Evolutionary conservation across 2,888 invertebrate species (phyloP), one percentile per base, ranked within the genome.

Genomic region (Amiota mariae): DNA sequence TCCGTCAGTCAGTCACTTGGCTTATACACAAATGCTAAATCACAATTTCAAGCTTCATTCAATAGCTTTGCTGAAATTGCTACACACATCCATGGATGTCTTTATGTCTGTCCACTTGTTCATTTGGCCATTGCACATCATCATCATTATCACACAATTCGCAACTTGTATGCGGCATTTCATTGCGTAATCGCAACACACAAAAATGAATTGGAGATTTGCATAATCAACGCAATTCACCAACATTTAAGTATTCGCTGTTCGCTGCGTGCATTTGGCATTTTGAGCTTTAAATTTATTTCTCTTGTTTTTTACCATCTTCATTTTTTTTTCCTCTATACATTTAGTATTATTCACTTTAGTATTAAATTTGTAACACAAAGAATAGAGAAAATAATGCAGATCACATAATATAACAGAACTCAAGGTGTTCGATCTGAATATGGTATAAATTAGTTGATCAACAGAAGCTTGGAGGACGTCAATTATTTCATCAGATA

Each of bases 121-220:
- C 18, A 18, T 59, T 18, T 59, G 36, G 36, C 36, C 36, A 36
- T 36, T 36, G 36, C 36, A 36, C 36, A 36, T 36, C 36, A 36
- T 36, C 36, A 36, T 36, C 36, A 36, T 36, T 6, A 36, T 36
- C 66, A 59, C 13, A 20, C 77, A 75, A 81, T 80, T 80, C 79
- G 83, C 79, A 84, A 85, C 82, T 81, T 72, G 75, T 24, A 47
- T 20, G n/a, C 51, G 46, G 56, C 46, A 12, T 36, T 66, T n/a
- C 48, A 66, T 66, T 66, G 66, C 66, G 51, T 56, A 70, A 57
- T 57, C 46, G n/a, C 46, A 47, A 49, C 67, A 24, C 24, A 24
- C 20, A 49, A 15, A 49, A 76, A 84, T 79, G 81, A 84, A 78
- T 84, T 78, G 77, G 76, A 71, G 70, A 81, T 83, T 83, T 83